Evolutionary conservation across 2,113 vertebrate species (phyloP).

Genomic region (Gymnorhina tibicen): DNA sequence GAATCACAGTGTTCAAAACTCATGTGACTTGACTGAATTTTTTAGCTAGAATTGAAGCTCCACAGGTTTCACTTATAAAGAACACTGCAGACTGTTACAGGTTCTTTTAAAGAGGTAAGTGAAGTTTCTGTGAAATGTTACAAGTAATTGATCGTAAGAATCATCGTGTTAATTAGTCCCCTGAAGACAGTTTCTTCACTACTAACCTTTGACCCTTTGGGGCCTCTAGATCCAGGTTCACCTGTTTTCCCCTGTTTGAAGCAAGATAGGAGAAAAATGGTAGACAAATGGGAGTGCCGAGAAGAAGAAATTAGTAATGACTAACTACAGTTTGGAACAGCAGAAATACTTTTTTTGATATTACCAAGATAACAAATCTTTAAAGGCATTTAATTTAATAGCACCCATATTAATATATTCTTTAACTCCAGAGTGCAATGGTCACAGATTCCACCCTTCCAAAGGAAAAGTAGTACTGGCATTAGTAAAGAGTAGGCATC

Average conservation of each 20-base stretch:
- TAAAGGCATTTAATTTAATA: not conserved
- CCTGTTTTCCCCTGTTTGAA: conserved; percentile 86
- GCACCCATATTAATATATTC: not conserved
- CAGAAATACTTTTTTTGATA: conserved; percentile 25
- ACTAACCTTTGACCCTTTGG: conserved; percentile 96
- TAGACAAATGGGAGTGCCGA: conserved; percentile 42
- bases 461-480: not conserved
- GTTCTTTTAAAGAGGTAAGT: not conserved
- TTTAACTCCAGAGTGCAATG: not conserved
- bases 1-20: not conserved
- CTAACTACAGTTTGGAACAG: not conserved
- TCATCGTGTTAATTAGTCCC: not conserved
- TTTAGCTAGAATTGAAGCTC: not conserved
- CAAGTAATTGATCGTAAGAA: not conserved
- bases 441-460: not conserved
- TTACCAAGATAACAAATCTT: not conserved
- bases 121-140: not conserved
- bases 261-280: conserved; percentile 45
- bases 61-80: not conserved
- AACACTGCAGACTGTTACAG: not conserved
- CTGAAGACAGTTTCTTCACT: not conserved
- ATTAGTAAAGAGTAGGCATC: not conserved
- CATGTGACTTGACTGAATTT: not conserved
- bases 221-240: conserved; percentile 87
- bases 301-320: conserved; percentile 54